Percentiles rank a stretch among this genome's conserved stretches.
phyloP scores from a whole-genome alignment of 1,140 invertebrate species.

The Drosophila seguyi region DNA sequence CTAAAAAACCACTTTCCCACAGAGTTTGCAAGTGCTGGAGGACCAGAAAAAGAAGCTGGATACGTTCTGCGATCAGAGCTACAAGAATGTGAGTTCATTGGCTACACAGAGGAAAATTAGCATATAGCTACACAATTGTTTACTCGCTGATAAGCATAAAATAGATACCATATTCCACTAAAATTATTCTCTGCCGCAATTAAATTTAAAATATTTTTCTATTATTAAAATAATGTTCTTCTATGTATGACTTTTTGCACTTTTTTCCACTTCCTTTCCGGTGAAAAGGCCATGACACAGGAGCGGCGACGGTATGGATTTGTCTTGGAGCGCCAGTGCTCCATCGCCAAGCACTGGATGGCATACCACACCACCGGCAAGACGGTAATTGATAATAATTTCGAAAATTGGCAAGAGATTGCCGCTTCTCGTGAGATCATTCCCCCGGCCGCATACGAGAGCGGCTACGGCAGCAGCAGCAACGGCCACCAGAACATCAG shows the following conservation, averaged over 20 bases:
- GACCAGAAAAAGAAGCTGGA: slow-evolving; percentile 96
- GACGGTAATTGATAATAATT: slow-evolving; percentile 90
- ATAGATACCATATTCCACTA: neutral
- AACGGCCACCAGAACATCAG: slow-evolving; percentile 51
- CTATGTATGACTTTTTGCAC: slow-evolving; percentile 9
- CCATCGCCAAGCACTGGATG: slow-evolving; percentile 95
- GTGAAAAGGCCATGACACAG: slow-evolving; percentile 94
- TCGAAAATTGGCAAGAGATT: slow-evolving; percentile 95
- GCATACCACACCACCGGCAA: slow-evolving; percentile 93
- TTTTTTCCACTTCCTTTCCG: slow-evolving; percentile 27
- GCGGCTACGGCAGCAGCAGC: slow-evolving; percentile 59
- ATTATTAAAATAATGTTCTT: neutral
- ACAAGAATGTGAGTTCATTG: slow-evolving; percentile 92
- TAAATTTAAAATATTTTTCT: neutral
- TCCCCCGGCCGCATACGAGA: slow-evolving; percentile 78
- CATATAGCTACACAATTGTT: neutral
- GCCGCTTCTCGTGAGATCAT: slow-evolving; percentile 93
- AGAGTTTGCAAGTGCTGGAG: slow-evolving; percentile 95
- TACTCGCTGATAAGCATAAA: neutral
- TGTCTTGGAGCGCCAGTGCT: slow-evolving; percentile 95
- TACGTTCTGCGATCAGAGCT: slow-evolving; percentile 94
- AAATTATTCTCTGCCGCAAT: neutral
- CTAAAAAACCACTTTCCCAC: slow-evolving; percentile 59
- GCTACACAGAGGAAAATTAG: slow-evolving; percentile 9
- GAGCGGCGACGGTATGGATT: slow-evolving; percentile 97